phyloP scores from a whole-genome alignment of 2,888 invertebrate species.

The Capitulum mitella region DNA sequence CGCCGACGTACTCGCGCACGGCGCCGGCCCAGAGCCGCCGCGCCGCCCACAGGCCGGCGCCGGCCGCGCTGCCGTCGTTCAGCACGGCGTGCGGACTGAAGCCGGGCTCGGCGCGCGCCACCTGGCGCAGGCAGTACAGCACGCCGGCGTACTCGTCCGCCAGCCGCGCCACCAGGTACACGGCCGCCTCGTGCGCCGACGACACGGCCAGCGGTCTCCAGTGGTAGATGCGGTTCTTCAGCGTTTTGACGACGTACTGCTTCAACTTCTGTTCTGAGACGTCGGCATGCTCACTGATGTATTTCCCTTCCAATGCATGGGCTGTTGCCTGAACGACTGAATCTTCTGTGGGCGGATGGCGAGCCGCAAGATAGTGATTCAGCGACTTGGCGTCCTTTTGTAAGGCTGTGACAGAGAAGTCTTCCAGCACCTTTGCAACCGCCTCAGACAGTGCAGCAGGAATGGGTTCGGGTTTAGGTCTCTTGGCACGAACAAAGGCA shows the following conservation, averaged over 20 bases:
- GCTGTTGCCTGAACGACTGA: background rate
- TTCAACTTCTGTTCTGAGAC: background rate
- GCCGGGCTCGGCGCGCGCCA: slow-evolving; percentile 27
- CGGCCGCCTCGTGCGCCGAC: slow-evolving; percentile 13
- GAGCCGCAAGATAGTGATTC: background rate
- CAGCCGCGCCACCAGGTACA: slow-evolving; percentile 30
- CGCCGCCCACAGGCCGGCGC: slow-evolving; percentile 34
- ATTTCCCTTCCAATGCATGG: background rate
- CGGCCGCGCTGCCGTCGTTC: slow-evolving; percentile 35
- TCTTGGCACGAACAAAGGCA: background rate
- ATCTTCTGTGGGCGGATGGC: background rate
- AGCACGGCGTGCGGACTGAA: slow-evolving; percentile 32
- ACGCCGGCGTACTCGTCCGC: slow-evolving; percentile 32
- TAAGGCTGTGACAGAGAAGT: background rate
- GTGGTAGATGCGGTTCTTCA: background rate
- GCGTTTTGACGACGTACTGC: background rate
- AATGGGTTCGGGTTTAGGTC: background rate
- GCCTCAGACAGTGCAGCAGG: background rate
- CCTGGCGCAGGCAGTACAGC: slow-evolving; percentile 30
- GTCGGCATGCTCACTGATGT: background rate
- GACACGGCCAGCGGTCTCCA: background rate
- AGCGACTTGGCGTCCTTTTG: background rate
- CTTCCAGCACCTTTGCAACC: background rate
- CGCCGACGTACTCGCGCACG: slow-evolving; percentile 31
- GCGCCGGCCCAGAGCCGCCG: slow-evolving; percentile 31